phyloP scores from a whole-genome alignment of 2,888 invertebrate genomes.

The Smittia aterrima region DNA sequence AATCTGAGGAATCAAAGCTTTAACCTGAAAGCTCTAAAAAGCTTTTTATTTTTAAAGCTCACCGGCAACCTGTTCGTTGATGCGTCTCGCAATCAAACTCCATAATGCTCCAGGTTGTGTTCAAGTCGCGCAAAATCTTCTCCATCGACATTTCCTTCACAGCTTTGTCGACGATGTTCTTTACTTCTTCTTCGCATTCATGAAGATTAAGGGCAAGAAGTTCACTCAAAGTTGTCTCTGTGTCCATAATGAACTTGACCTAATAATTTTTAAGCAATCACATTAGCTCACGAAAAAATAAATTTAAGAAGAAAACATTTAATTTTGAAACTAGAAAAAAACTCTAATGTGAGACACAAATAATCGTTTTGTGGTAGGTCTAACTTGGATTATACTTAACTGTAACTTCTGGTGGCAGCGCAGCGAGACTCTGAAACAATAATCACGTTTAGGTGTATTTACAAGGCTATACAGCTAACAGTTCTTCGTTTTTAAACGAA shows the following conservation, averaged over 20 bases:
- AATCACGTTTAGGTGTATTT: constrained; percentile 29
- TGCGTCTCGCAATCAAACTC: constrained; percentile 90
- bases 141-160: constrained; percentile 99
- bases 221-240: constrained; percentile 87
- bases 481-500: not conserved
- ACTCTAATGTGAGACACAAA: not conserved
- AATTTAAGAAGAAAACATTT: not conserved
- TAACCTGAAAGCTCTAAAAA: no score
- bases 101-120: constrained; percentile 87
- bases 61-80: constrained; percentile 62
- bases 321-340: constrained; percentile 3
- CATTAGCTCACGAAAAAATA: not conserved
- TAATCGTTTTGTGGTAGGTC: not conserved
- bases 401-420: constrained; percentile 74
- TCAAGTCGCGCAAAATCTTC: constrained; percentile 84
- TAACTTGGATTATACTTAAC: constrained; percentile 58
- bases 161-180: constrained; percentile 96
- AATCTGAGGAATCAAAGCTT: constrained; percentile 63
- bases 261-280: constrained; percentile 49
- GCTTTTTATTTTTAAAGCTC: not conserved
- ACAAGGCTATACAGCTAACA: not conserved
- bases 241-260: constrained; percentile 93
- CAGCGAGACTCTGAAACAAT: constrained; percentile 75
- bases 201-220: constrained; percentile 87
- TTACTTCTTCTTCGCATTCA: constrained; percentile 96